A percentile compares a stretch with the other conserved stretches of the same genome.
phyloP scores from a whole-genome alignment of 2,113 vertebrate species.

The Mungos mungo region DNA sequence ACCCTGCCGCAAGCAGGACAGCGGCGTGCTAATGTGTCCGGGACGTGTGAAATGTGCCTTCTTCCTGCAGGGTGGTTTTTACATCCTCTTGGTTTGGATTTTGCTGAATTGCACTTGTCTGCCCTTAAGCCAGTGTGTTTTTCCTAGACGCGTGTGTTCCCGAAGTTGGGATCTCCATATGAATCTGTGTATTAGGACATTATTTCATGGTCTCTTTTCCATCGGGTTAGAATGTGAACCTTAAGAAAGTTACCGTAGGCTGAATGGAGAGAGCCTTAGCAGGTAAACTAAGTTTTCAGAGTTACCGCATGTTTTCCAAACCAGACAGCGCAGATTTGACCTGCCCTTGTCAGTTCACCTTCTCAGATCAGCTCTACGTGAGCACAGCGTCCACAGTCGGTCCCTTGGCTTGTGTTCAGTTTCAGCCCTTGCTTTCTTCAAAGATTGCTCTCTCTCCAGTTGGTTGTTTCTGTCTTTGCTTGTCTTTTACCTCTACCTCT shows the following conservation, averaged over 20 bases:
- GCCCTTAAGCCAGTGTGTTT: background rate
- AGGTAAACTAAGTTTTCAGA: background rate
- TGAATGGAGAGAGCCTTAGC: background rate
- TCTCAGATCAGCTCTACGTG: background rate
- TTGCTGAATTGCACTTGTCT: background rate
- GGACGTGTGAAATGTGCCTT: background rate
- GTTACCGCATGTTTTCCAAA: background rate
- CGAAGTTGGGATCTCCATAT: background rate
- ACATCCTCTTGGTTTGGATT: background rate
- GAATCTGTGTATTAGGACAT: background rate
- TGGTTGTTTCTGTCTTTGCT: background rate
- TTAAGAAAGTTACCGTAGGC: background rate
- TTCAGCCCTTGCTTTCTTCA: background rate
- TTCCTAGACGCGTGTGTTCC: background rate
- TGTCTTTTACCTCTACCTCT: background rate
- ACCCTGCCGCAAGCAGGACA: background rate
- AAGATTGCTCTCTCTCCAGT: no score
- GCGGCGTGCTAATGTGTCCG: rapidly evolving
- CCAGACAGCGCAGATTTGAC: background rate
- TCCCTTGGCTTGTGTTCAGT: background rate
- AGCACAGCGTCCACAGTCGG: background rate
- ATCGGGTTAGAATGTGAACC: background rate
- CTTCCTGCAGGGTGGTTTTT: background rate
- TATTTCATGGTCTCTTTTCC: background rate
- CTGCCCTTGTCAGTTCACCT: background rate